Evolutionary conservation across 64 coral and sea anemone genomes (phyloP).

Genomic region (Porites lutea): DNA sequence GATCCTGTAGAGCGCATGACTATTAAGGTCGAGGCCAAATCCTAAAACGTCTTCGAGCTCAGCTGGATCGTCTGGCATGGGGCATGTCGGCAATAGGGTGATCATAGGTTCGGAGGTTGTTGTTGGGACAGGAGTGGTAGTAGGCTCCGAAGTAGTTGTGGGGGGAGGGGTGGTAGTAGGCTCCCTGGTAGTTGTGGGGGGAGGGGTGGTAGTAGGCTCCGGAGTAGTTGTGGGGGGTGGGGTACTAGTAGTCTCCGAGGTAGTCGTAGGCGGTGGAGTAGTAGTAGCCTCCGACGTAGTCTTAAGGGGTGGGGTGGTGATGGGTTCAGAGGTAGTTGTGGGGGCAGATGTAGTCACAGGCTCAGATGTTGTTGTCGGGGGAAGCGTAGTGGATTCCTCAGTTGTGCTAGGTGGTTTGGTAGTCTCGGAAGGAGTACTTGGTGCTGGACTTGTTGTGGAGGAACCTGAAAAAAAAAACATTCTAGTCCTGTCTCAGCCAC

Average conservation of each 20-base stretch:
- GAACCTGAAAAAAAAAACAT: neutral
- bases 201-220: neutral
- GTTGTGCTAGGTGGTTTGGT: neutral
- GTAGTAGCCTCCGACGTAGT: constrained; percentile 7
- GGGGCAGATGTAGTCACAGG: neutral
- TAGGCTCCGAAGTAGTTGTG: neutral
- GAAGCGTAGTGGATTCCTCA: constrained; percentile 1
- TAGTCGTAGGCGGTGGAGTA: neutral
- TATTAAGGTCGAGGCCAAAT: constrained; percentile 54
- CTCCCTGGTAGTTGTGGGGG: neutral
- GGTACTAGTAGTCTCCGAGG: neutral
- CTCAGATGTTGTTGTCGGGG: constrained; percentile 4
- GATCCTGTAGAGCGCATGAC: constrained; percentile 37
- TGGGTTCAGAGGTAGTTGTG: neutral
- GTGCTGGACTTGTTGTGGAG: neutral
- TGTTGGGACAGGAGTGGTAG: neutral
- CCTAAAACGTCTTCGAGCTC: neutral
- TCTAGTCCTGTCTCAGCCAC: no score
- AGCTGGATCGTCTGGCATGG: neutral
- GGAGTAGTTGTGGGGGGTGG: neutral
- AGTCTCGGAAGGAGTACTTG: neutral
- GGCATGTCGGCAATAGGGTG: neutral
- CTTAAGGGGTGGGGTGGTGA: neutral
- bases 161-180: neutral
- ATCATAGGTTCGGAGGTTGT: neutral